Conservation (phyloP, 2,797 vertebrate species). For the Pyrocephalus nanus region DNA sequence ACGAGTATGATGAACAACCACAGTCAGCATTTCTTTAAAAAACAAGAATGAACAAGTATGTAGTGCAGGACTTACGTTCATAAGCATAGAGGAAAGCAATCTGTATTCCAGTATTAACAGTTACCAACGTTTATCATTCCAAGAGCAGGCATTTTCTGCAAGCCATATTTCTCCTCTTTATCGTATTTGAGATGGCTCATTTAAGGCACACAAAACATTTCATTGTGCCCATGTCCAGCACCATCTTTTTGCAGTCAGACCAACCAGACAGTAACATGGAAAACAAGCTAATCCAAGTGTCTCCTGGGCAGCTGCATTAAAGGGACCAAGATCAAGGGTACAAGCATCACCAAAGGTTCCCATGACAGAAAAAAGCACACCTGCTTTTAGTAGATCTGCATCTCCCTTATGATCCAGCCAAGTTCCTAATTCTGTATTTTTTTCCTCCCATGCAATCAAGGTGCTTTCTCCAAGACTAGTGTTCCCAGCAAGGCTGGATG, state of each 20-base stretch:
- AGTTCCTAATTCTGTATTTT: neutral
- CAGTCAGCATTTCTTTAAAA: neutral
- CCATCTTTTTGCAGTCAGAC: neutral
- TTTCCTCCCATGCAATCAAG: neutral
- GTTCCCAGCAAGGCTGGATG: neutral
- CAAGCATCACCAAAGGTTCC: neutral
- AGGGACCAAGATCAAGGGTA: neutral
- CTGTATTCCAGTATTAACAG: neutral
- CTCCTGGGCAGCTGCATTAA: neutral
- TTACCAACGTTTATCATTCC: neutral
- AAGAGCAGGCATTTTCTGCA: neutral
- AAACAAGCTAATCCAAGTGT: fast-evolving
- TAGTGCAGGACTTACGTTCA: neutral
- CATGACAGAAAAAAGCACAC: neutral
- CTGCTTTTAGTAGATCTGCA: neutral
- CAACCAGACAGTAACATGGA: neutral
- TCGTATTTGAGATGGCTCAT: neutral
- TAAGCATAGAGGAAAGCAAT: neutral
- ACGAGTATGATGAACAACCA: neutral
- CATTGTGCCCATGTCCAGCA: neutral
- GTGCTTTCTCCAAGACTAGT: neutral
- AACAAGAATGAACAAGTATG: neutral
- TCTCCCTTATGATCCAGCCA: fast-evolving
- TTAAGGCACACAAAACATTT: neutral
- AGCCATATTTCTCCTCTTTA: neutral